Evolutionary conservation across 2,888 invertebrate genomes (phyloP).

Genomic region (Pyrgus malvae): DNA sequence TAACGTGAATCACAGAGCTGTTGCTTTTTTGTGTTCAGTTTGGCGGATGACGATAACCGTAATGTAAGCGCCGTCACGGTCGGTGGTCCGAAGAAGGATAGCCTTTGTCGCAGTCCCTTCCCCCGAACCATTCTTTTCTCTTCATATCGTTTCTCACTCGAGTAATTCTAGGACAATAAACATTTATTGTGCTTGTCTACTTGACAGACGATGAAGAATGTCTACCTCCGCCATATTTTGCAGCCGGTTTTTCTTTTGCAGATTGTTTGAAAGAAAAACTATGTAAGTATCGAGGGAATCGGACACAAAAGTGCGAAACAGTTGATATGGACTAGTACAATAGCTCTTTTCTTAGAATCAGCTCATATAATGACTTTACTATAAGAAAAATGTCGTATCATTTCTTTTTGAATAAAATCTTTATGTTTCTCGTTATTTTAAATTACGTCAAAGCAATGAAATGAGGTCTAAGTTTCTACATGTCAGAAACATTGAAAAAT

Average conservation of each 20-base stretch:
- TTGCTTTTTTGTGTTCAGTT: slow-evolving; percentile 77
- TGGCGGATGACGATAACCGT: slow-evolving; percentile 80
- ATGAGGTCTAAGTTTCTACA: no score
- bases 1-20: slow-evolving; percentile 73
- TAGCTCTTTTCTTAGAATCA: no score
- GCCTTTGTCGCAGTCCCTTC: slow-evolving; percentile 78
- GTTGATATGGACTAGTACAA: no score
- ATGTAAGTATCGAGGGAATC: no score
- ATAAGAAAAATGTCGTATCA: no score
- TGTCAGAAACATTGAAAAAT: no score
- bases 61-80: slow-evolving; percentile 80
- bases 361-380: no score
- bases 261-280: neutral
- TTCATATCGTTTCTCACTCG: slow-evolving; percentile 79
- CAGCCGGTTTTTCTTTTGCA: slow-evolving; percentile 23
- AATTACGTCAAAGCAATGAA: no score
- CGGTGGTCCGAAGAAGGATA: slow-evolving; percentile 78
- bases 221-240: slow-evolving; percentile 65
- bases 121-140: slow-evolving; percentile 74
- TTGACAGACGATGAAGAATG: slow-evolving; percentile 73
- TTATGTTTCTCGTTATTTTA: no score
- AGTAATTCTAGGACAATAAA: slow-evolving; percentile 80
- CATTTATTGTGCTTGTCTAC: slow-evolving; percentile 78
- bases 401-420: no score
- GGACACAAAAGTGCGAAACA: no score